A percentile compares a stretch with the other conserved stretches of the same genome.
phyloP scores from a whole-genome alignment of 2,888 invertebrate species.

The Polydrusus pterygomalis region DNA sequence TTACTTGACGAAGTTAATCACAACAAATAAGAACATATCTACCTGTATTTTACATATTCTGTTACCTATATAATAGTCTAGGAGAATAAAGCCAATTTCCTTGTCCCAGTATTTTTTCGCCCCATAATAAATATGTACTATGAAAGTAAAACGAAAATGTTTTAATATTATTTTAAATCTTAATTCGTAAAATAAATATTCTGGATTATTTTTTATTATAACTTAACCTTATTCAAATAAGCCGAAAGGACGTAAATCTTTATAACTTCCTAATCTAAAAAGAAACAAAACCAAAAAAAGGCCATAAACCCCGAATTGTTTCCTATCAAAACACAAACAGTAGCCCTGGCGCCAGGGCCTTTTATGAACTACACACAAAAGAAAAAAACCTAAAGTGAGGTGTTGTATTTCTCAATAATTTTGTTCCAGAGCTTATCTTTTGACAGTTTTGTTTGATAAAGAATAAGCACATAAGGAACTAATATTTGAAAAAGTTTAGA shows the following conservation, averaged over 20 bases:
- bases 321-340: constrained; percentile 50
- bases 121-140: too few relatives aligned
- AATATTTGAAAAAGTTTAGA: constrained; percentile 28
- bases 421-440: constrained; percentile 44
- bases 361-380: constrained; percentile 44
- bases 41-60: too few relatives aligned
- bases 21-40: too few relatives aligned
- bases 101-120: too few relatives aligned
- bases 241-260: background rate
- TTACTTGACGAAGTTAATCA: too few relatives aligned
- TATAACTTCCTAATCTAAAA: constrained; percentile 22
- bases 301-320: constrained; percentile 36
- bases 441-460: constrained; percentile 48
- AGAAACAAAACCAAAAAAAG: constrained; percentile 36
- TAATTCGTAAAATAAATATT: too few relatives aligned
- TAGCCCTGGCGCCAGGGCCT: constrained; percentile 45
- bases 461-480: constrained; percentile 42
- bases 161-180: too few relatives aligned
- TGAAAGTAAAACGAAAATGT: too few relatives aligned
- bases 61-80: too few relatives aligned
- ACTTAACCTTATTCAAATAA: too few relatives aligned
- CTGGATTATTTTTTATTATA: too few relatives aligned
- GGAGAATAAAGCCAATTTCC: too few relatives aligned
- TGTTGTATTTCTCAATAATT: constrained; percentile 51
- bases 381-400: constrained; percentile 40